Evolutionary conservation across 2,797 vertebrate genomes (phyloP), one percentile per base, ranked within the genome.

Genomic region (Eleutherodactylus coqui): DNA sequence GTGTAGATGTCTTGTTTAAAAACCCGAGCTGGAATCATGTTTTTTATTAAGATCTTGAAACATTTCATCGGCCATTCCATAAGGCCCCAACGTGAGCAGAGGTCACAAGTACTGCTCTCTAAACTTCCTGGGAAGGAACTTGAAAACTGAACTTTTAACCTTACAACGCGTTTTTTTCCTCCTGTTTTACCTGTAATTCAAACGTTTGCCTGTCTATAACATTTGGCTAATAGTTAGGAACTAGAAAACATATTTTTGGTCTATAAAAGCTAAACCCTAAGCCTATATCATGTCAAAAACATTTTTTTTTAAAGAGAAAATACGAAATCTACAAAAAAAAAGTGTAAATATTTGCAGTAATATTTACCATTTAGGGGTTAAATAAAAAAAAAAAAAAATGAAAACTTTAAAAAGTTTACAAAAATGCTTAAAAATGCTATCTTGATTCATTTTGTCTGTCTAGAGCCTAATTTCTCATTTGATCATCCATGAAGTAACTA

Each of bases 71-170:
- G 41, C 69, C 75, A 75, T 79, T 87, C 82, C 76, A 79, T 79
- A 84, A 87, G 86, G 86, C 86, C 86, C 82, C 82, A 84, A 73
- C 43, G 76, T 79, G 75, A 75, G 51, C 82, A 84, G 62, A 67
- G 86, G 82, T 87, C 82, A 87, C 41, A 62, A 51, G 81, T 47
- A 36, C 53, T 53, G 76, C 76, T 84, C 75, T 83, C 29, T 79
- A 70, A 84, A 80, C 73, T 79, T 87, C 82, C 86, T 79, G 76
- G 75, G 43, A 87, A 87, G 64, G 69, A 87, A 87, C 76, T 79
- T 84, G 34, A 64, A 84, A 87, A 87, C 73, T 87, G 86, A 87
- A 87, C 86, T 87, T 79, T 87, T 87, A 87, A 87, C 86, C 86
- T 53, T 64, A 58, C 69, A 75, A 82, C 64, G 21, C 47, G 14